These are phyloP conservation scores for Drosophila teissieri DNA, from an alignment of 1,140 invertebrate species.

Conservation along the genomic window DNA sequence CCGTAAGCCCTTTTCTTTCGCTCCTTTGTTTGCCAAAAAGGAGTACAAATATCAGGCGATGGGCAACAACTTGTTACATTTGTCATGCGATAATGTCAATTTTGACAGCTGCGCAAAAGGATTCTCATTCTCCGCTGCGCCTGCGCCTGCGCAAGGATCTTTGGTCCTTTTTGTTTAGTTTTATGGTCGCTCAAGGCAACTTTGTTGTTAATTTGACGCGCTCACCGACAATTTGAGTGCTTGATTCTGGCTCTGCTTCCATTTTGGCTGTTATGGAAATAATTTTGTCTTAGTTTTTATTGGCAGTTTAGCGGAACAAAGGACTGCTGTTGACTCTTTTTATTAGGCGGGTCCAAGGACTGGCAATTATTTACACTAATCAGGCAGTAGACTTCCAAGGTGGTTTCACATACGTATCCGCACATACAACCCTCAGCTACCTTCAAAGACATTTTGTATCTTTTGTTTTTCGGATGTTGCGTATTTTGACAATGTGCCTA, in stretches of 20 bases:
- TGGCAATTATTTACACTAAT: constrained; percentile 81
- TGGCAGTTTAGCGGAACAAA: constrained; percentile 79
- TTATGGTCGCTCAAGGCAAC: constrained; percentile 65
- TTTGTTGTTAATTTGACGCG: constrained; percentile 80
- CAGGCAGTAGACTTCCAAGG: constrained; percentile 63
- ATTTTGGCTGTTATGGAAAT: constrained; percentile 66
- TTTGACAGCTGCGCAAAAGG: constrained; percentile 81
- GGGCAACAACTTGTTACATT: constrained; percentile 82
- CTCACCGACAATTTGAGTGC: constrained; percentile 63
- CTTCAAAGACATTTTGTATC: constrained; percentile 12
- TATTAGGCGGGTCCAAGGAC: constrained; percentile 46
- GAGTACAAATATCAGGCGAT: constrained; percentile 29
- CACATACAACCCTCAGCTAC: constrained; percentile 45
- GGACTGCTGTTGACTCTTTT: constrained; percentile 57
- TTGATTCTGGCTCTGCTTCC: constrained; percentile 4
- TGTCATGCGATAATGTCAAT: constrained; percentile 83
- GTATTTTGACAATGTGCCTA: constrained; percentile 79
- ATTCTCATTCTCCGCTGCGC: constrained; percentile 31
- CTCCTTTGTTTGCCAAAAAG: constrained; percentile 58
- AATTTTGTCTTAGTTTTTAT: constrained; percentile 83
- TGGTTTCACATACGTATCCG: constrained; percentile 20
- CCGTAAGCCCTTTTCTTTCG: constrained; percentile 54
- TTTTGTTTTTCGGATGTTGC: constrained; percentile 60
- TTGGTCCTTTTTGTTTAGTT: constrained; percentile 16
- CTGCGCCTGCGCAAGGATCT: constrained; percentile 39